A percentile compares a stretch with the other conserved stretches of the same genome.
These are phyloP conservation scores for Agonopterix alstromeriana DNA, from an alignment of 2,888 invertebrate genomes.

Conservation along the genomic window DNA sequence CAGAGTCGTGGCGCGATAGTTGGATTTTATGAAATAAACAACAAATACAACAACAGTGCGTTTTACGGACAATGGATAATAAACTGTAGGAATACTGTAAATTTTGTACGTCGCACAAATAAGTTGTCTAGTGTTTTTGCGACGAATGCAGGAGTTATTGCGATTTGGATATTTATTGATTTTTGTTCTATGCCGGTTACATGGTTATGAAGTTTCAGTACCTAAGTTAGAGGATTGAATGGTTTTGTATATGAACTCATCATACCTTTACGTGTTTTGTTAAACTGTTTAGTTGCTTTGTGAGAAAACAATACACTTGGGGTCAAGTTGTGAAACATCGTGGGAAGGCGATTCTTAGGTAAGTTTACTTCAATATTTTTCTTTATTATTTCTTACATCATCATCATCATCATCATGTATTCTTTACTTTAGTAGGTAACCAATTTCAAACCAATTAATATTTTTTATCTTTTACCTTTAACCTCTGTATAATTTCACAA, in stretches of 20 bases:
- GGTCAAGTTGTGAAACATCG: slow-evolving; percentile 42
- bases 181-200: slow-evolving; percentile 66
- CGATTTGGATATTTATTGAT: slow-evolving; percentile 61
- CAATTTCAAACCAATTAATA: background rate
- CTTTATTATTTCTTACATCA: slow-evolving; percentile 6
- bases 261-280: slow-evolving; percentile 3
- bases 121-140: slow-evolving; percentile 40
- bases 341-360: slow-evolving; percentile 46
- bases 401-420: background rate
- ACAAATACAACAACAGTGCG: slow-evolving; percentile 62
- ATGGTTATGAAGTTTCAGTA: slow-evolving; percentile 59
- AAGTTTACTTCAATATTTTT: slow-evolving; percentile 28
- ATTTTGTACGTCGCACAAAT: slow-evolving; percentile 45
- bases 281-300: slow-evolving; percentile 22
- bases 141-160: slow-evolving; percentile 44
- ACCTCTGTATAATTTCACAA: no score
- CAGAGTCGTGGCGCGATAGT: slow-evolving; percentile 74
- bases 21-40: slow-evolving; percentile 71
- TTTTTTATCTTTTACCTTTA: background rate
- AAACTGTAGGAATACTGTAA: slow-evolving; percentile 51
- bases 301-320: slow-evolving; percentile 28
- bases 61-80: slow-evolving; percentile 62
- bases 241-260: slow-evolving; percentile 20
- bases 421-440: background rate
- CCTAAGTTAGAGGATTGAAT: slow-evolving; percentile 25